Evolutionary conservation across 1,140 invertebrate genomes (phyloP), one percentile per base, ranked within the genome.

Genomic region (Brachionus angularis): DNA sequence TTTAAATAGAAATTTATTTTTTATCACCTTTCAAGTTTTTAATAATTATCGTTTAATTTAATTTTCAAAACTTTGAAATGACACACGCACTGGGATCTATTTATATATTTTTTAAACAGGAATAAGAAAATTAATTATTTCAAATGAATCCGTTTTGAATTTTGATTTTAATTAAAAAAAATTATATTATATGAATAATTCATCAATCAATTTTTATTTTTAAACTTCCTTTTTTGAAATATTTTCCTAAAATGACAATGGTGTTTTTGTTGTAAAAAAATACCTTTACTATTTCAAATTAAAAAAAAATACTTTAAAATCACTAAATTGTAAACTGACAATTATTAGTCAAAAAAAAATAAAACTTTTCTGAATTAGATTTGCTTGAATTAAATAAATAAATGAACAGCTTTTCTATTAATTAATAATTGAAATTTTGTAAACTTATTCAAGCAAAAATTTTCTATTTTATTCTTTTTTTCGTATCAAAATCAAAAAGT

Each of bases 321-420:
- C 33, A 58, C 36, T 58, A 58, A 58, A 23, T 58, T 58, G 53
- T 58, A 21, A 58, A 58, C n/a, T n/a, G n/a, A n/a, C n/a, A n/a
- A n/a, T n/a, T n/a, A n/a, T n/a, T n/a, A n/a, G n/a, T n/a, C n/a
- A n/a, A n/a, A n/a, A n/a, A n/a, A n/a, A n/a, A n/a, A n/a, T n/a
- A n/a, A n/a, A n/a, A n/a, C 39, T 58, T 55, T 33, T n/a, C 39
- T 34, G 21, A 58, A 58, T 58, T 58, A 39, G 53, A 39, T 39
- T 39, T 58, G 53, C 53, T 39, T 58, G 53, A 58, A 23, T 18
- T 58, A 36, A 39, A 25, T 1, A 42, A 42, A 14, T n/a, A 58
- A 58, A 58, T 58, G 53, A 58, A 29, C 33, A 58, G 25, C 31
- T 39, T 58, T 39, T 39, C 21, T 52, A 29, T 52, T 52, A n/a